A percentile compares a stretch with the other conserved stretches of the same genome.
phyloP scores from a whole-genome alignment of 2,113 vertebrate species.

The Erythrolamprus reginae region DNA sequence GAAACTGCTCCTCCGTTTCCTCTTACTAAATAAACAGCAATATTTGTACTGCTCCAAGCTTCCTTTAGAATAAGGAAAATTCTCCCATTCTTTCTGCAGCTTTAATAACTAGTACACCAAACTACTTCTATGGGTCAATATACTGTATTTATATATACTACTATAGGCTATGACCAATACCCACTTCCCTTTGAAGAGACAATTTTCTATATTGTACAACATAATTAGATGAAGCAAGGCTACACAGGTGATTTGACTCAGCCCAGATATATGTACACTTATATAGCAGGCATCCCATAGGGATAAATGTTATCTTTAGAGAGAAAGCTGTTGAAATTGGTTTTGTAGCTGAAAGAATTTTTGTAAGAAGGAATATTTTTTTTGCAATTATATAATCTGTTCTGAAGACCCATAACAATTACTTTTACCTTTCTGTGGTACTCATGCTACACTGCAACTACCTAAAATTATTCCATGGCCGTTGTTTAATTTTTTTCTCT shows the following conservation, averaged over 20 bases:
- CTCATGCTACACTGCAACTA: background rate
- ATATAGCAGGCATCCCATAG: background rate
- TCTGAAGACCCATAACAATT: background rate
- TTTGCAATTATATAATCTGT: background rate
- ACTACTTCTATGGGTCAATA: background rate
- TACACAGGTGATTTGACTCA: background rate
- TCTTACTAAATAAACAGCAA: constrained; percentile 20
- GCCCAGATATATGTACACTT: background rate
- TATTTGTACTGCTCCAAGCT: background rate
- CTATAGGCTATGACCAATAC: background rate
- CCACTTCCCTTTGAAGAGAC: background rate
- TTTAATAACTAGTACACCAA: background rate
- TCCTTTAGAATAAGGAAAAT: constrained; percentile 20
- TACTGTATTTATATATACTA: background rate
- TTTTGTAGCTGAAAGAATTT: background rate
- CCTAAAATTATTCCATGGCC: constrained; percentile 13
- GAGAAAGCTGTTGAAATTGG: background rate
- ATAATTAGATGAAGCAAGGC: constrained; percentile 7
- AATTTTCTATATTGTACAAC: constrained; percentile 22
- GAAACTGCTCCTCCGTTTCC: constrained; percentile 20
- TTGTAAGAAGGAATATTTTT: background rate
- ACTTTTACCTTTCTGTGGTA: background rate
- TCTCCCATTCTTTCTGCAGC: background rate
- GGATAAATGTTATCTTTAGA: background rate
- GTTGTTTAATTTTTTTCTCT: background rate